Base-by-base conservation (phyloP, 2,113 vertebrate genomes). In the Grus americana region DNA sequence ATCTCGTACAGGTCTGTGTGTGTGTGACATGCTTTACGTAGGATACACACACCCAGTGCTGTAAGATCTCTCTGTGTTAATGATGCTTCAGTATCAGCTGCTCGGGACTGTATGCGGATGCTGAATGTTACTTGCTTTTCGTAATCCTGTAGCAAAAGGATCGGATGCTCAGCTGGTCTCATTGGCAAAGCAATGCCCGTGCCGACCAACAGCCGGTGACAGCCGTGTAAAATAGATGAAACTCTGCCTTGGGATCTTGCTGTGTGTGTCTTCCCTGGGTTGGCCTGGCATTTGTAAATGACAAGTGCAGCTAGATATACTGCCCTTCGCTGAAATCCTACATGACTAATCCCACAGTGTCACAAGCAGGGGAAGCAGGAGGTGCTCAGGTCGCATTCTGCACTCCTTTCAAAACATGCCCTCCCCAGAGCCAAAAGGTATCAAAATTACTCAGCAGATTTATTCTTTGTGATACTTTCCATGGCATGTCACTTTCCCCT, bases 141-240 rank as follows among this genome's bases (percentile, higher is more conserved):
- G 30, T 20, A 24, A 61, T 59, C 29, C 65, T 86, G 49, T 40
- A 57, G 81, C 1, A 4, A 54, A 59, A 79, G 46, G 83, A 20
- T 46, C 21, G 11, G 17, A 40, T 79, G n/a, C 57, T 65, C 36
- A 59, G 49, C 44, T 70, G 57, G 12, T 54, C 44, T 84, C n/a
- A 40, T 8, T 65, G 44, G 20, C 67, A 74, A 74, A 75, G 27
- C 57, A 47, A 27, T 20, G 70, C 46, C 55, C n/a, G 15, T 38
- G 40, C 27, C 0, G 2, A 65, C 42, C 9, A 63, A 15, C 19
- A 23, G 49, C 40, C 1, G 3, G 23, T 1, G 10, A 54, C 0
- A 12, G 15, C 55, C 79, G 21, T 59, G 32, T 65, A 12, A 38
- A 59, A 30, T 4, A 65, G 40, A 32, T 24, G 26, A 79, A 73